Conservation (phyloP, 2,888 invertebrate species). For the Drosophila yooni region DNA sequence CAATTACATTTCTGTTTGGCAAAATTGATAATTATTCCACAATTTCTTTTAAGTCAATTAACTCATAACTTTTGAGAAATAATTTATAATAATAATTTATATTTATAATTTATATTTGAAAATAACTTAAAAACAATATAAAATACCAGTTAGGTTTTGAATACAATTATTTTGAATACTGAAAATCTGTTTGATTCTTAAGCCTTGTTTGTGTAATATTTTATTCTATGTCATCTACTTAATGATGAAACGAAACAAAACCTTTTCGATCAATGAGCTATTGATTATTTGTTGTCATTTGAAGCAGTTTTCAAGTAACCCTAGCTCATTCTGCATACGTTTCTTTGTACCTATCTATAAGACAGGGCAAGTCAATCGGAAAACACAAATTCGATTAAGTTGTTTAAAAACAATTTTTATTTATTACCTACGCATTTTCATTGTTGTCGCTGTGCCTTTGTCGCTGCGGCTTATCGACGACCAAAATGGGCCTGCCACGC, state of each 20-base stretch:
- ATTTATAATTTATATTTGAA: not conserved
- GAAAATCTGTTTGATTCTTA: not conserved
- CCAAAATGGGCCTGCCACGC: constrained; percentile 34
- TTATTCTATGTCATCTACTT: not conserved
- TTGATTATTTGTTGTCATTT: not conserved
- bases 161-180: not conserved
- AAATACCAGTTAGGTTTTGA: not conserved
- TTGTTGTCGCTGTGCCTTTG: constrained; percentile 54
- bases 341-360: constrained; percentile 13
- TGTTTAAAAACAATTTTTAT: constrained; percentile 79
- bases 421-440: constrained; percentile 68
- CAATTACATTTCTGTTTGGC: not conserved
- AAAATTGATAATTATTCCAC: not conserved
- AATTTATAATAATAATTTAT: no score
- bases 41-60: not conserved
- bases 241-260: not conserved
- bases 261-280: not conserved
- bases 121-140: not conserved
- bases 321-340: constrained; percentile 21
- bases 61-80: not conserved
- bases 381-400: constrained; percentile 79
- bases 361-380: constrained; percentile 63
- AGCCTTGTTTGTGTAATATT: not conserved
- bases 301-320: not conserved
- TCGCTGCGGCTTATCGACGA: constrained; percentile 54